These are phyloP conservation scores for Spinibarbus caldwelli DNA, from an alignment of 2,797 vertebrate species.

Conservation along the genomic window DNA sequence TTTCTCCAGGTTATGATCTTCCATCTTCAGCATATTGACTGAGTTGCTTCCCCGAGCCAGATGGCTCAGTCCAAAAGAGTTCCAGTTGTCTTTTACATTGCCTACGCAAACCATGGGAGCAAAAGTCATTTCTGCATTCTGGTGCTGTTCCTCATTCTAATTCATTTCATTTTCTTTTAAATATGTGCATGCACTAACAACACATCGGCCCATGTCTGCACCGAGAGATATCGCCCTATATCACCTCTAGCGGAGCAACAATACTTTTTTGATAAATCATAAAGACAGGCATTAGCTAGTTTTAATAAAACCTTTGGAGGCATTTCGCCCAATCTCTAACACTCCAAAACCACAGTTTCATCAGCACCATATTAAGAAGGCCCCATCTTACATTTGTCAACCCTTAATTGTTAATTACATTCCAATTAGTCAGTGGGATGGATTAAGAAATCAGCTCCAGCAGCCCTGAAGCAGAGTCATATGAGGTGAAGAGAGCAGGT, in stretches of 20 bases:
- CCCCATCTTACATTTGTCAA: slow-evolving; percentile 20
- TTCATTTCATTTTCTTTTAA: background rate
- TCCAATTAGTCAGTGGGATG: slow-evolving; percentile 47
- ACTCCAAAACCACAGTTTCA: slow-evolving; percentile 35
- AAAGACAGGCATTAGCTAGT: slow-evolving; percentile 21
- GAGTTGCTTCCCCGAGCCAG: background rate
- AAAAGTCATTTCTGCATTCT: slow-evolving; percentile 7
- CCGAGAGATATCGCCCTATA: background rate
- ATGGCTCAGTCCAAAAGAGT: background rate
- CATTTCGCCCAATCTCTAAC: background rate
- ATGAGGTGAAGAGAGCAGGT: slow-evolving; percentile 20
- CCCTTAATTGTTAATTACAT: slow-evolving; percentile 51
- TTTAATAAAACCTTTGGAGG: slow-evolving; percentile 17
- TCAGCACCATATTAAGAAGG: slow-evolving; percentile 19
- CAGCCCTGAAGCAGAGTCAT: slow-evolving; percentile 14
- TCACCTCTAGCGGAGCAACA: background rate
- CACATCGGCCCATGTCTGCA: background rate
- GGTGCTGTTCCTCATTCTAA: background rate
- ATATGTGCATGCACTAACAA: background rate
- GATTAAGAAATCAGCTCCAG: slow-evolving; percentile 34
- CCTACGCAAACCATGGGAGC: background rate
- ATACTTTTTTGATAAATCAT: slow-evolving; percentile 15
- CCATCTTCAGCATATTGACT: background rate
- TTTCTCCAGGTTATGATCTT: slow-evolving; percentile 9
- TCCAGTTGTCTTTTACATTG: slow-evolving; percentile 3